Base-by-base conservation (phyloP, 1,140 invertebrate species). In the Coboldia fuscipes region DNA sequence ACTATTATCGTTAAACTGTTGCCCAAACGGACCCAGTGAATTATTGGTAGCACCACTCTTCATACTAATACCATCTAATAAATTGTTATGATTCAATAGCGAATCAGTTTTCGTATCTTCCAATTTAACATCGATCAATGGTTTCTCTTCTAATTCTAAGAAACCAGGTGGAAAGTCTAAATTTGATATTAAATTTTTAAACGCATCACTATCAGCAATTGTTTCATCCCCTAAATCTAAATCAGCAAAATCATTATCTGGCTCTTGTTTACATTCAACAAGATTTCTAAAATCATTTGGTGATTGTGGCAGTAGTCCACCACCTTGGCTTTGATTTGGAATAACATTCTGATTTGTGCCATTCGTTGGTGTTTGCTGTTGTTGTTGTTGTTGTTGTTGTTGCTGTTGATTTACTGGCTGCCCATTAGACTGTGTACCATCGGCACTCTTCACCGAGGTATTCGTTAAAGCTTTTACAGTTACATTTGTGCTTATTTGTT, bases 401-500 rank as follows among this genome's bases (percentile, higher is more conserved):
- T 41, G 12, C 43, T 42, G 29, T 46, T 42, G 10, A 37, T 39
- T 22, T 44, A 30, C 3, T 22, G 16, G 1, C 35, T 42, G 1
- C 45, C 21, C n/a, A 28, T 40, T 37, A 18, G 44, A 42, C 28
- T 40, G 38, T 44, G 15, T 28, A 10, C 69, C 61, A 52, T 78
- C 73, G n/a, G n/a, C n/a, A 44, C 75, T 80, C 42, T 81, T 82
- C 28, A 80, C 72, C 29, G 78, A 78, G 3, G 78, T 72, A 45
- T 84, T 84, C 21, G 80, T 75, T 34, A 84, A 61, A 1, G 83
- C 77, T 48, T 85, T 88, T 22, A 89, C 82, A 6, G 82, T 86
- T n/a, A 89, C 82, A 58, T 86, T 88, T 28, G 83, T 86, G 19
- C 81, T 83, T 33, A 86, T 86, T 49, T 83, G 82, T 45, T 85